Evolutionary conservation across 2,888 invertebrate genomes (phyloP), one percentile per base, ranked within the genome.

Genomic region (Phymatocera aterrima): DNA sequence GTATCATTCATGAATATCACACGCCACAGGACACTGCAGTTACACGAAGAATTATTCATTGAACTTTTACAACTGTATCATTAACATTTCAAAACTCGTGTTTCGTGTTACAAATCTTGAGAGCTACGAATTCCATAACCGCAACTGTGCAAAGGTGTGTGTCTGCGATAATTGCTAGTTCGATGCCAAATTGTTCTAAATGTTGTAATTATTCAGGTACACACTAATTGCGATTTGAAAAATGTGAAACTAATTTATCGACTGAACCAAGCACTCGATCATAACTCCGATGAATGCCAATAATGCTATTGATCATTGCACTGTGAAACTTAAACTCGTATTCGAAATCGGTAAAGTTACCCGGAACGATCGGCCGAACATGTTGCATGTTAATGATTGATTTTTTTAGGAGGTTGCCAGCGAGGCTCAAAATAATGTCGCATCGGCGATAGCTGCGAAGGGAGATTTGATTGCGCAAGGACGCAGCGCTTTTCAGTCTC

Each of bases 351-450:
- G n/a, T n/a, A n/a, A n/a, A n/a, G n/a, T n/a, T n/a, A n/a, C n/a
- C n/a, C n/a, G n/a, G n/a, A n/a, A n/a, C n/a, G n/a, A n/a, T n/a
- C n/a, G n/a, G n/a, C n/a, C n/a, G n/a, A n/a, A n/a, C 24, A 10
- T 57, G 54, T 6, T 24, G 24, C 54, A 24, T 24, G 1, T 18
- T 34, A 0, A 18, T 64, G 2, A 21, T 64, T 21, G n/a, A 37
- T 64, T 64, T 34, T 57, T 64, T 37, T 34, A 90, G 90, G 84
- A 85, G 18, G 60, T 85, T 2, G 83, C 83, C 46, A 87, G 84
- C 78, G 87, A 87, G 21, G 81, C 86, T 0, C 84, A 82, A 18
- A 87, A 85, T 81, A 86, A 83, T 79, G 82, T 87, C 0, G 84
- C 85, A 0, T 82, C 87, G 0, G 83, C 84, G 2, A 82, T 87